Percentiles rank a stretch among this genome's conserved stretches.
phyloP scores from a whole-genome alignment of 2,797 vertebrate species.

The Epinephelus awoara region DNA sequence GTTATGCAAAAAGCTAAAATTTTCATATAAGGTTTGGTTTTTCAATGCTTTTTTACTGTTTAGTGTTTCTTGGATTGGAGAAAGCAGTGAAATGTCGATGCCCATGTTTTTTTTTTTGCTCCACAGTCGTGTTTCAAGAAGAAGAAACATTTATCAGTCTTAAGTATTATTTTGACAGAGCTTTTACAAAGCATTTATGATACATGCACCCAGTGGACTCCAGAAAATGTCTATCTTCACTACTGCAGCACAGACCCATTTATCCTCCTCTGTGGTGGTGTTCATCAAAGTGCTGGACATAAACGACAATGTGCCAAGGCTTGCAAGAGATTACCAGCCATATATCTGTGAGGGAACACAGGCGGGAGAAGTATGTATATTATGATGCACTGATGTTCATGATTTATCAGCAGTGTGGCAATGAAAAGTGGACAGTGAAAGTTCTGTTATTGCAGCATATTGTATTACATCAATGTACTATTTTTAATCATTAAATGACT shows the following conservation, averaged over 20 bases:
- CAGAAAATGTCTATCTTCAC: conserved; percentile 73
- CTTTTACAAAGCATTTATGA: conserved; percentile 74
- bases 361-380: conserved; percentile 88
- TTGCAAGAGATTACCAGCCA: conserved; percentile 90
- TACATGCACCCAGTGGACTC: conserved; percentile 70
- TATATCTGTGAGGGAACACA: conserved; percentile 94
- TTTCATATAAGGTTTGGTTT: background rate
- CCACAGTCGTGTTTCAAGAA: conserved; percentile 29
- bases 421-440: conserved; percentile 17
- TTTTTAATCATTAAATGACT: conserved; percentile 3
- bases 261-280: conserved; percentile 88
- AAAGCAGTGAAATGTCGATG: conserved; percentile 3
- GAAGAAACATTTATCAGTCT: conserved; percentile 64
- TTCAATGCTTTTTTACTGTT: background rate
- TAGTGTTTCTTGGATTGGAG: conserved; percentile 10
- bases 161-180: conserved; percentile 69
- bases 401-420: conserved; percentile 48
- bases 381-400: conserved; percentile 56
- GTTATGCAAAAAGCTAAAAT: background rate
- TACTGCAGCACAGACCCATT: conserved; percentile 86
- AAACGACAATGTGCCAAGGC: conserved; percentile 94
- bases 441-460: background rate
- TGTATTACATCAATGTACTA: background rate
- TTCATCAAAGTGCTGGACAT: conserved; percentile 92
- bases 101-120: background rate